These are phyloP conservation scores for Bungarus multicinctus DNA, from an alignment of 2,113 vertebrate genomes.

Conservation along the genomic window DNA sequence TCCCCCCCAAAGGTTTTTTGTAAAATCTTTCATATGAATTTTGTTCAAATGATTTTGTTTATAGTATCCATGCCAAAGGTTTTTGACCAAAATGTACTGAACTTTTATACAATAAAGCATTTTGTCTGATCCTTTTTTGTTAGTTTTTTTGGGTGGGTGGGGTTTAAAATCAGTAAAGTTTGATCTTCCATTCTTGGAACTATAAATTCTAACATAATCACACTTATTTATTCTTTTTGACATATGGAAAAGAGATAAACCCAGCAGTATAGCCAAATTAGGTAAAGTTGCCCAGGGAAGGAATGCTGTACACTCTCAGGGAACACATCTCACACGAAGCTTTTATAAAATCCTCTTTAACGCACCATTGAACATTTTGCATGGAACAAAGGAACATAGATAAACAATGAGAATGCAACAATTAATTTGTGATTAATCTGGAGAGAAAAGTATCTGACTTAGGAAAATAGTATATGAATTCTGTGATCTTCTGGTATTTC, in stretches of 20 bases:
- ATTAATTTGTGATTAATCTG: neutral
- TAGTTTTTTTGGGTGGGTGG: neutral
- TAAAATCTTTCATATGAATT: neutral
- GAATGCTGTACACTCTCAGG: neutral
- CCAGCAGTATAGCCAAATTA: neutral
- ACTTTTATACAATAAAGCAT: neutral
- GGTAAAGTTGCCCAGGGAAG: neutral
- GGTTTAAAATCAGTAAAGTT: neutral
- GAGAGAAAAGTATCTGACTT: neutral
- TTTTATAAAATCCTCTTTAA: neutral
- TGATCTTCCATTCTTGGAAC: neutral
- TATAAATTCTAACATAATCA: neutral
- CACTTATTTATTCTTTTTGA: neutral
- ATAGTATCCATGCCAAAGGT: neutral
- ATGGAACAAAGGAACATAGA: neutral
- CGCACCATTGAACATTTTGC: neutral
- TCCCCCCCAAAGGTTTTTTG: neutral
- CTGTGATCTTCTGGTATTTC: slow-evolving; percentile 6
- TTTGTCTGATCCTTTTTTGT: neutral
- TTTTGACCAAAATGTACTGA: neutral
- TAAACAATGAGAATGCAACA: neutral
- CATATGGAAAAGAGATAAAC: neutral
- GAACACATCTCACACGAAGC: neutral
- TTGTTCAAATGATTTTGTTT: neutral
- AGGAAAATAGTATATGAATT: neutral